phyloP scores from a whole-genome alignment of 2,888 invertebrate genomes.

The Germaria angustata region DNA sequence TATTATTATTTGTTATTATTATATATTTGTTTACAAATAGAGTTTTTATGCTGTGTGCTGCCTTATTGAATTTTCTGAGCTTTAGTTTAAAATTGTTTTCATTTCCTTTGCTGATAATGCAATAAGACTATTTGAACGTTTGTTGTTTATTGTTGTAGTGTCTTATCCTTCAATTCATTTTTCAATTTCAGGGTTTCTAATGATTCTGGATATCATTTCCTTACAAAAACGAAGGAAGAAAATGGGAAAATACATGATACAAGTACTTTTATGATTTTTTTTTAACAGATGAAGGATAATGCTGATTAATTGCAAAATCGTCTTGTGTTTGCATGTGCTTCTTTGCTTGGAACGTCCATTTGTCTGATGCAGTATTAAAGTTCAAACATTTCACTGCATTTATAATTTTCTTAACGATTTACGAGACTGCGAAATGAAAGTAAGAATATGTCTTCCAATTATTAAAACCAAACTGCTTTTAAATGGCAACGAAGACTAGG shows the following conservation, averaged over 20 bases:
- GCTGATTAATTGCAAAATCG: conserved; percentile 38
- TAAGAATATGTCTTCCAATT: not conserved
- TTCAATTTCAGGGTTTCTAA: conserved; percentile 23
- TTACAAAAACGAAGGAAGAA: conserved; percentile 1
- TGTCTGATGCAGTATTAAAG: not conserved
- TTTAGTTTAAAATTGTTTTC: not conserved
- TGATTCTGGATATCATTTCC: conserved; percentile 30
- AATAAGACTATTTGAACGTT: not conserved
- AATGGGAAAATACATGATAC: not conserved
- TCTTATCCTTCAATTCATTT: conserved; percentile 33
- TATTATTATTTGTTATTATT: too few relatives aligned
- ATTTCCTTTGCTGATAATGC: not conserved
- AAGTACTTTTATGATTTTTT: not conserved
- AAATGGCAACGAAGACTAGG: not conserved
- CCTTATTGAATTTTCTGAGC: too few relatives aligned
- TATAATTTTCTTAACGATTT: conserved; percentile 19
- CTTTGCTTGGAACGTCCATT: not conserved
- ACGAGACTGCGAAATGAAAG: not conserved
- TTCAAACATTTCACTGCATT: conserved; percentile 10
- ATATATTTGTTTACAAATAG: too few relatives aligned
- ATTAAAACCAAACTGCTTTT: not conserved
- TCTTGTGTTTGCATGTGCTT: not conserved
- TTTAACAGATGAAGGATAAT: not conserved
- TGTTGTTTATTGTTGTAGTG: conserved; percentile 2
- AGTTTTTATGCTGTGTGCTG: too few relatives aligned